A percentile compares a stretch with the other conserved stretches of the same genome.
These are phyloP conservation scores for Bothrops jararaca DNA, from an alignment of 2,113 vertebrate genomes.

Conservation along the genomic window DNA sequence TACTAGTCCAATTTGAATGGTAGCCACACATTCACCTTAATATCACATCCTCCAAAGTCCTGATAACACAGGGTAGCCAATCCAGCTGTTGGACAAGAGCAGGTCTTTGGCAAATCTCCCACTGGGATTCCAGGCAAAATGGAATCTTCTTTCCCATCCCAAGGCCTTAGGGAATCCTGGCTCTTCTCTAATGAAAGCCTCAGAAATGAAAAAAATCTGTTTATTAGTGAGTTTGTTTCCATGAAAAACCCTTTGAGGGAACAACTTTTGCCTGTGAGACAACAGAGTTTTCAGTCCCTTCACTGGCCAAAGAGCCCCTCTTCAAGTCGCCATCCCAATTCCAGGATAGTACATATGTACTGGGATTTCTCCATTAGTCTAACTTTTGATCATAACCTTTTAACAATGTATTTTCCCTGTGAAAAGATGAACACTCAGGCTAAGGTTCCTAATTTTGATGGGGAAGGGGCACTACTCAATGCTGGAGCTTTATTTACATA, in stretches of 20 bases:
- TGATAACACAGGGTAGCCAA: neutral
- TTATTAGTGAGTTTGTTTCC: conserved; percentile 37
- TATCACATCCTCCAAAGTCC: neutral
- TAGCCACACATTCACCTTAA: neutral
- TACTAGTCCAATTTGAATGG: too few species aligned
- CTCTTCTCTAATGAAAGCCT: conserved; percentile 44
- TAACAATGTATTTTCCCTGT: neutral
- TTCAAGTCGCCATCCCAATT: conserved; percentile 6
- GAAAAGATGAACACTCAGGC: conserved; percentile 31
- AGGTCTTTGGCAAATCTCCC: neutral
- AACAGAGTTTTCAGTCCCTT: conserved; percentile 42
- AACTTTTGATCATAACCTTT: neutral
- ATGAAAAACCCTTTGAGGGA: conserved; percentile 41
- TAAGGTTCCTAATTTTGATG: neutral
- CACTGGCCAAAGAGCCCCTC: conserved; percentile 32
- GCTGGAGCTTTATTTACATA: neutral
- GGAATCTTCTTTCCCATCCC: neutral
- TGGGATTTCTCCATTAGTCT: conserved; percentile 20
- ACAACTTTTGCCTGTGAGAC: conserved; percentile 38
- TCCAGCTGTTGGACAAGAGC: neutral
- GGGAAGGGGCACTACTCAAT: neutral
- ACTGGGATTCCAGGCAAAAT: neutral
- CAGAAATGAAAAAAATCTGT: conserved; percentile 31
- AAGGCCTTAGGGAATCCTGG: conserved; percentile 16
- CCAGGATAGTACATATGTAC: conserved; percentile 31